phyloP scores from a whole-genome alignment of 2,113 vertebrate genomes.

The Pardalotus punctatus region DNA sequence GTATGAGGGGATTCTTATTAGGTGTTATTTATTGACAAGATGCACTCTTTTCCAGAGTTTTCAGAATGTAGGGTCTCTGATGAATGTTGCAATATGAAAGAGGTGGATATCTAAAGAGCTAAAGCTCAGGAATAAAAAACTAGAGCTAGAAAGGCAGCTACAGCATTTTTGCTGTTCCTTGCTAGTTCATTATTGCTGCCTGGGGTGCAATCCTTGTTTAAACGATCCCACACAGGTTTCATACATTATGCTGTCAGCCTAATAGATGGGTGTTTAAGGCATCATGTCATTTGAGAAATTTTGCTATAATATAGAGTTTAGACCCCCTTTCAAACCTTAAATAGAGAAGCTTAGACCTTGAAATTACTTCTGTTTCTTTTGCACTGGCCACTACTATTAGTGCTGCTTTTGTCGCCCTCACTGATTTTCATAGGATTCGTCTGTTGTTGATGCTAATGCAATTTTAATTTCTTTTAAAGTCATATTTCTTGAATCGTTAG shows the following conservation, averaged over 20 bases:
- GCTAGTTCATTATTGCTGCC: neutral
- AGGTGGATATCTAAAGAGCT: neutral
- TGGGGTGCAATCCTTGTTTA: neutral
- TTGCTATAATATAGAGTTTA: neutral
- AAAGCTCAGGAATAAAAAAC: neutral
- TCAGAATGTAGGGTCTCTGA: neutral
- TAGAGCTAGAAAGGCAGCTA: neutral
- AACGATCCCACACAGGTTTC: neutral
- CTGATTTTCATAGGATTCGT: neutral
- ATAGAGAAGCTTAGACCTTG: neutral
- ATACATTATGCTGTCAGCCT: neutral
- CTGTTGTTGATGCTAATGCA: neutral
- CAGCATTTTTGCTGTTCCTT: neutral
- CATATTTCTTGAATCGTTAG: neutral
- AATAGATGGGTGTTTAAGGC: neutral
- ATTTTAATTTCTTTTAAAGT: neutral
- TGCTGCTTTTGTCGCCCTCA: neutral
- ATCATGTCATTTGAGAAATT: neutral
- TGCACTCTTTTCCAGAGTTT: neutral
- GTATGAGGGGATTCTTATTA: neutral
- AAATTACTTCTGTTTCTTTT: neutral
- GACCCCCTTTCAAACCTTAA: neutral
- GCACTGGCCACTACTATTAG: neutral
- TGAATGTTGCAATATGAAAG: neutral
- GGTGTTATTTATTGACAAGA: neutral